These are phyloP conservation scores for Hyposmocoma kahamanoa DNA, from an alignment of 1,140 invertebrate species.

Conservation along the genomic window DNA sequence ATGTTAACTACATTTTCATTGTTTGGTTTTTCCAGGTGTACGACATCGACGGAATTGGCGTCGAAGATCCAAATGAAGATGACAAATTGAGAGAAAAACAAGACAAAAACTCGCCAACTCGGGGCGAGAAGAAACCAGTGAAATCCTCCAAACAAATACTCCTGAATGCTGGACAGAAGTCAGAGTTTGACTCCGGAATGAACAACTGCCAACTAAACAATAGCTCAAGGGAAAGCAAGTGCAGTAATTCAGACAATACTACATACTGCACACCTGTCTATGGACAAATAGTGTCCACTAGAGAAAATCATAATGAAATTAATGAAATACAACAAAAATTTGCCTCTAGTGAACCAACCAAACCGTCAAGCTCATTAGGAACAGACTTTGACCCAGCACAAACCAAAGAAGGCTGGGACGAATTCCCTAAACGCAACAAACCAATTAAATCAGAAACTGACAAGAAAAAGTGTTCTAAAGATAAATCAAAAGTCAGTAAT, in stretches of 20 bases:
- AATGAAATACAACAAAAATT: slow-evolving; percentile 66
- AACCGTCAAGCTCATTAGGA: slow-evolving; percentile 57
- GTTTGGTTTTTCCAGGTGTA: slow-evolving; percentile 58
- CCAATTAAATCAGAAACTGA: slow-evolving; percentile 40
- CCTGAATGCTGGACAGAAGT: slow-evolving; percentile 61
- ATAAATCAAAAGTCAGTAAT: slow-evolving; percentile 43
- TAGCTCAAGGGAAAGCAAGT: slow-evolving; percentile 36
- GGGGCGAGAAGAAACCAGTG: slow-evolving; percentile 28
- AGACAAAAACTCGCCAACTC: slow-evolving; percentile 39
- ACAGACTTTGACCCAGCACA: slow-evolving; percentile 55
- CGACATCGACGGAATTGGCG: slow-evolving; percentile 58
- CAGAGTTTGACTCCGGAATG: slow-evolving; percentile 65
- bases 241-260: slow-evolving; percentile 48
- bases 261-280: slow-evolving; percentile 64
- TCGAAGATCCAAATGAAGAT: slow-evolving; percentile 52
- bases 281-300: slow-evolving; percentile 58
- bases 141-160: slow-evolving; percentile 66
- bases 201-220: slow-evolving; percentile 60
- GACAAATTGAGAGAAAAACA: slow-evolving; percentile 25
- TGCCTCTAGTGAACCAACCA: slow-evolving; percentile 39
- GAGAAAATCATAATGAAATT: slow-evolving; percentile 67
- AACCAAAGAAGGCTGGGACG: slow-evolving; percentile 49
- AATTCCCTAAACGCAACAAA: slow-evolving; percentile 53
- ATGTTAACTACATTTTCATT: no score
- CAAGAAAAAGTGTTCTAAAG: slow-evolving; percentile 35